Evolutionary conservation across 2,888 invertebrate genomes (phyloP).

Genomic region (Idaea dimidiata): DNA sequence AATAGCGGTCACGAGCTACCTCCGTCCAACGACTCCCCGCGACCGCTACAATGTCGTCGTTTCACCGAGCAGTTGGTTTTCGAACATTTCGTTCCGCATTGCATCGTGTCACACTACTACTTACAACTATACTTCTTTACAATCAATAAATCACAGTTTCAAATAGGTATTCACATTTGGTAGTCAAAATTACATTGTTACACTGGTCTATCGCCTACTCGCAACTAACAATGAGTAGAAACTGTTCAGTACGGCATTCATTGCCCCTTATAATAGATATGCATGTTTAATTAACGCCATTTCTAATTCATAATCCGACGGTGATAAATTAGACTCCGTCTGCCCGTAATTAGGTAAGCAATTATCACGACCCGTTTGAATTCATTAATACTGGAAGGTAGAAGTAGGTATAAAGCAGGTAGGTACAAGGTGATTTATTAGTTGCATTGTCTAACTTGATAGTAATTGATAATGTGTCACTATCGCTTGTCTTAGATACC

Average conservation of each 20-base stretch:
- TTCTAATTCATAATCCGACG: slow-evolving; percentile 79
- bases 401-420: slow-evolving; percentile 46
- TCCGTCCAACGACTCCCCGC: too few relatives aligned
- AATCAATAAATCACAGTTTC: slow-evolving; percentile 13
- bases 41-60: too few relatives aligned
- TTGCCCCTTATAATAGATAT: slow-evolving; percentile 64
- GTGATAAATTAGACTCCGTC: slow-evolving; percentile 75
- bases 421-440: slow-evolving; percentile 66
- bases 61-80: too few relatives aligned
- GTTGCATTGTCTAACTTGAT: slow-evolving; percentile 53
- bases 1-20: too few relatives aligned
- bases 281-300: slow-evolving; percentile 76
- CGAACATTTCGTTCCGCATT: too few relatives aligned
- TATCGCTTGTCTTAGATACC: slow-evolving; percentile 27
- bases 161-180: slow-evolving; percentile 43
- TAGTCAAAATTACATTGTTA: slow-evolving; percentile 58
- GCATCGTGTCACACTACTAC: too few relatives aligned
- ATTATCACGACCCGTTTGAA: slow-evolving; percentile 77
- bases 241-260: slow-evolving; percentile 32
- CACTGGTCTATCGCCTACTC: slow-evolving; percentile 22
- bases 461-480: slow-evolving; percentile 71
- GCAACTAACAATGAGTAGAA: slow-evolving; percentile 23
- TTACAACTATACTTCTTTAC: background rate
- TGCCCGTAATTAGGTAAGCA: slow-evolving; percentile 76
- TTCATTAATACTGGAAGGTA: slow-evolving; percentile 72